Base-by-base conservation (phyloP, 1,140 invertebrate species). In the Linepithema humile region DNA sequence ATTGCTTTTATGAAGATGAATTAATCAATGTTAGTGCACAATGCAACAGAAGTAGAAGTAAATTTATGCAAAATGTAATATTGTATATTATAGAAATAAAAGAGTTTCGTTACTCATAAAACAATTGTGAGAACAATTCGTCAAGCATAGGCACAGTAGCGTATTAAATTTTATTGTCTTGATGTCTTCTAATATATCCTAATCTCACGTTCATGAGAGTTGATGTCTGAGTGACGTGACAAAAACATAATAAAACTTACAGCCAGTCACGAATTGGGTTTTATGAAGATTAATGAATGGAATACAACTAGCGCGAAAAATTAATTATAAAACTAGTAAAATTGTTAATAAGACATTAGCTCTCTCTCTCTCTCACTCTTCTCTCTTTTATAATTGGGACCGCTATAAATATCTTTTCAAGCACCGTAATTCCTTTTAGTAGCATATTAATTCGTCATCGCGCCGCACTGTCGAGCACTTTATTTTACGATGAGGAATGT, bases 271-370 rank as follows among this genome's bases (percentile, higher is more conserved):
- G 15, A 87, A 87, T 85, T 48, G 53, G 38, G 12, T 26, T 65
- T 82, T 67, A 86, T 74, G 85, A 74, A 85, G 85, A 87, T 85
- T 86, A 67, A 87, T 87, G 84, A 73, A 59, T 53, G 53, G 17
- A 17, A 48, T 32, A 48, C 12, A 23, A 60, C 55, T 74, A n/a
- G 45, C 35, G 35, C 20, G 75, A n/a, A n/a, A 69, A 65, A 78
- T 78, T 55, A 67, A 50, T 69, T 78, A 55, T 69, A 55, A 69
- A 78, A 78, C 48, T 69, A 40, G 75, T 40, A 55, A 69, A 69
- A 78, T 69, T 69, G 75, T 78, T 78, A 78, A 78, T 69, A 32
- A 69, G 35, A 67, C 62, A 45, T 78, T 64, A 67, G 62, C 26
- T 17, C 17, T n/a, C n/a, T n/a, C n/a, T n/a, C n/a, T n/a, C n/a